phyloP scores from a whole-genome alignment of 2,888 invertebrate species.

The Octonoba sinensis region DNA sequence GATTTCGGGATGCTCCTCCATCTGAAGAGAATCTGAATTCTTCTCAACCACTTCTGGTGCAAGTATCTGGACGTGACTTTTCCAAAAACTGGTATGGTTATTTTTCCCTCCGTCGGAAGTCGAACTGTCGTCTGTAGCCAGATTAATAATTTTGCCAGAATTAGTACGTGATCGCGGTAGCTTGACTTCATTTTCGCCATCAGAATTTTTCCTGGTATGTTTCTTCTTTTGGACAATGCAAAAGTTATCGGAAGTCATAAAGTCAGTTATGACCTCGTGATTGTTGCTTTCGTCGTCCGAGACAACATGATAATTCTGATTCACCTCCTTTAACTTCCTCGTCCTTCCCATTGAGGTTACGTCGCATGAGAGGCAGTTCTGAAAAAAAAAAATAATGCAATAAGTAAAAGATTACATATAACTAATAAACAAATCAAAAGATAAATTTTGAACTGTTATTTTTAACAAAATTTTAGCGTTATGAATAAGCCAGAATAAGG shows the following conservation, averaged over 20 bases:
- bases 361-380: constrained; percentile 28
- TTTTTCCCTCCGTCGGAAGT: neutral
- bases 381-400: neutral
- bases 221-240: constrained; percentile 27
- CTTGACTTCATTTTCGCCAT: neutral
- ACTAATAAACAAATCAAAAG: too few species aligned
- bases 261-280: constrained; percentile 12
- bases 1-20: neutral
- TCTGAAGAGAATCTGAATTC: neutral
- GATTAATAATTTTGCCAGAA: constrained; percentile 1
- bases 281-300: neutral
- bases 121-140: neutral
- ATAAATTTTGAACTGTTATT: too few species aligned
- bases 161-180: constrained; percentile 13
- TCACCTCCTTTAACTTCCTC: constrained; percentile 28
- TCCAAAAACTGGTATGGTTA: constrained; percentile 37
- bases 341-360: constrained; percentile 47
- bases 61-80: neutral
- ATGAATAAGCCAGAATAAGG: too few species aligned
- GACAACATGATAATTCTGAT: constrained; percentile 2
- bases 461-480: too few species aligned
- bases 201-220: neutral
- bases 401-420: neutral
- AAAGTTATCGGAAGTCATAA: constrained; percentile 50
- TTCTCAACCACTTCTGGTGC: neutral